phyloP scores from a whole-genome alignment of 2,888 invertebrate species.

The Muscina levida region DNA sequence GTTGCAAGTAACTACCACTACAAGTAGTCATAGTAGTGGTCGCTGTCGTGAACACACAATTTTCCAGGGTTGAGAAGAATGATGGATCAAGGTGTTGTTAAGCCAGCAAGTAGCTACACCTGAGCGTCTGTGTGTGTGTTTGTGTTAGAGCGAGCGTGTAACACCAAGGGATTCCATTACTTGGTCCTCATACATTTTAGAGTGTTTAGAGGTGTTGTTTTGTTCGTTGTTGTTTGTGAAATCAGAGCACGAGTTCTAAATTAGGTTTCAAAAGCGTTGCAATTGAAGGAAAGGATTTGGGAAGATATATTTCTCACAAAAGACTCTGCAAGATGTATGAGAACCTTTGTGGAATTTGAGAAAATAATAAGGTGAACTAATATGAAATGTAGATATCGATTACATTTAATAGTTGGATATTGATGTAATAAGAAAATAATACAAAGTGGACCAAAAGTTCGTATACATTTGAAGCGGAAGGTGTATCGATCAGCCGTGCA shows the following conservation, averaged over 20 bases:
- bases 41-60: not conserved
- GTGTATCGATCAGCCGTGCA: no score
- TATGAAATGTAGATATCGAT: no score
- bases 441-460: no score
- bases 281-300: not conserved
- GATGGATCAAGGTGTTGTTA: slow-evolving; percentile 8
- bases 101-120: not conserved
- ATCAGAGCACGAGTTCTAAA: slow-evolving; percentile 28
- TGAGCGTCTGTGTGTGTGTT: not conserved
- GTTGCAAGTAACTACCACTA: not conserved
- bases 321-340: no score
- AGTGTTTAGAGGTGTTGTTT: not conserved
- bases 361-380: no score
- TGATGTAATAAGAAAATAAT: no score
- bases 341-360: no score
- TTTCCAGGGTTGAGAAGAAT: not conserved
- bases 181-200: not conserved
- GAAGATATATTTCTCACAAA: no score
- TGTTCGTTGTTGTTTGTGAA: slow-evolving; percentile 8
- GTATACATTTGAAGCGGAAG: no score
- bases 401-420: no score
- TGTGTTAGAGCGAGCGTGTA: no score
- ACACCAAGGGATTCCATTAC: slow-evolving; percentile 33
- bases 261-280: not conserved
- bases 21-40: not conserved